Base-by-base conservation (phyloP, 1,140 invertebrate species). In the Streblospio benedicti region DNA sequence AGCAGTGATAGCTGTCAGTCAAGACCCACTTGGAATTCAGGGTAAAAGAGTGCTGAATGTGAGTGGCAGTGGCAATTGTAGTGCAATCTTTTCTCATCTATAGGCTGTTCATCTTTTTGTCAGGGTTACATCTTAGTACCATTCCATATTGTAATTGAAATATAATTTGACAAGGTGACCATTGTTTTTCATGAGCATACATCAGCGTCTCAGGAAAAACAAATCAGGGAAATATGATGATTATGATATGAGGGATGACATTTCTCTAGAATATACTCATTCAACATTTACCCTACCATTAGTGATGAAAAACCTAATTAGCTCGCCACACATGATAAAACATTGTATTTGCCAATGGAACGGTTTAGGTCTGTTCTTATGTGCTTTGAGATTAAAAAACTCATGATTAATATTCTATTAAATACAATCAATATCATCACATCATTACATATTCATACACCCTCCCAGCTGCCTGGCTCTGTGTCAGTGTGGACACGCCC, bases 1-100 rank as follows among this genome's bases (percentile, higher is more conserved):
- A 67, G 88, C 91, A 75, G 90, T 96, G 60, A 96, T 97, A 62
- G 87, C 86, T 16, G 87, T 97, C 0, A 90, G 96, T 76, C 93
- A 97, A 75, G 93, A 97, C 80, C 85, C 86, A 2, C 79, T 96
- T 30, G 93, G 91, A 6, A 89, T 91, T 59, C 89, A 91, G 79
- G 90, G 75, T 14, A 58, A 32, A 28, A 32, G 60, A 49, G 18
- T 61, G 6, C 55, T 33, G 28, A 44, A 61, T 9, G 60, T 61
- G 38, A 38, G 55, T 59, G n/a, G n/a, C n/a, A n/a, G n/a, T n/a
- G n/a, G n/a, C n/a, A n/a, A 27, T 31, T 58, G 12, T 16, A 5
- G 4, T 58, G 53, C 27, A 47, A 14, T 41, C 14, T 55, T n/a
- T n/a, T n/a, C n/a, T n/a, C 41, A 43, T 16, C 23, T n/a, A 47